phyloP scores from a whole-genome alignment of 1,140 invertebrate genomes.

The Leptoteleia sp. region DNA sequence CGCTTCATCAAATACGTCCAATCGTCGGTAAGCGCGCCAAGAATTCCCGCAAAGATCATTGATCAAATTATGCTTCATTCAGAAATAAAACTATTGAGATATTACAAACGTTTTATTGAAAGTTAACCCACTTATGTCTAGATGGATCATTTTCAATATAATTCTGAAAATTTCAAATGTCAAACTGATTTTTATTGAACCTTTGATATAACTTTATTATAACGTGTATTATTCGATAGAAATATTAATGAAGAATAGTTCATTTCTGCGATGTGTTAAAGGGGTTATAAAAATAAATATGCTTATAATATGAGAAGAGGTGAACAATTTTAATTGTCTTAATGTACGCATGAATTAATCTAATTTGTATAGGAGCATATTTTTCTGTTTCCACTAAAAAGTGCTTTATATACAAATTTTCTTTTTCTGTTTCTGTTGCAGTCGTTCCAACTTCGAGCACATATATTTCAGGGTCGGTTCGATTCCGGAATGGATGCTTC shows the following conservation, averaged over 20 bases:
- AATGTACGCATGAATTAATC: background rate
- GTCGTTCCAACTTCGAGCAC: slow-evolving; percentile 82
- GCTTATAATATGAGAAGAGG: too few relatives aligned
- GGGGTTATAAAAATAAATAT: too few relatives aligned
- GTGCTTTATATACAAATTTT: slow-evolving; percentile 21
- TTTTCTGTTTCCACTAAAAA: slow-evolving; percentile 1
- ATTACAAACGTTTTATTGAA: too few relatives aligned
- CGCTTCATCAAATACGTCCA: slow-evolving; percentile 74
- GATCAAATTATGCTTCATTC: slow-evolving; percentile 32
- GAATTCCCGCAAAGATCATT: slow-evolving; percentile 41
- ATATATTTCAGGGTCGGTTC: slow-evolving; percentile 84
- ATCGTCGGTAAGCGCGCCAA: slow-evolving; percentile 67
- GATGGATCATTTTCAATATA: too few relatives aligned
- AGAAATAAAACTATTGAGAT: too few relatives aligned
- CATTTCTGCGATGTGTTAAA: too few relatives aligned
- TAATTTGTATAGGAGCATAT: background rate
- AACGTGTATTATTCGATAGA: too few relatives aligned
- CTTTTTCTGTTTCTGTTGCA: slow-evolving; percentile 65
- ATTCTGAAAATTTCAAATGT: too few relatives aligned
- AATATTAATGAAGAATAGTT: too few relatives aligned
- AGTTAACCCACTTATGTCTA: too few relatives aligned
- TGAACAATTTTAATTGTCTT: background rate
- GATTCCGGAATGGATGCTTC: slow-evolving; percentile 81
- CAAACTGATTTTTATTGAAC: too few relatives aligned
- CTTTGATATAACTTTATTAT: too few relatives aligned